phyloP scores from a whole-genome alignment of 1,140 invertebrate species.

The Ephestia elutella region DNA sequence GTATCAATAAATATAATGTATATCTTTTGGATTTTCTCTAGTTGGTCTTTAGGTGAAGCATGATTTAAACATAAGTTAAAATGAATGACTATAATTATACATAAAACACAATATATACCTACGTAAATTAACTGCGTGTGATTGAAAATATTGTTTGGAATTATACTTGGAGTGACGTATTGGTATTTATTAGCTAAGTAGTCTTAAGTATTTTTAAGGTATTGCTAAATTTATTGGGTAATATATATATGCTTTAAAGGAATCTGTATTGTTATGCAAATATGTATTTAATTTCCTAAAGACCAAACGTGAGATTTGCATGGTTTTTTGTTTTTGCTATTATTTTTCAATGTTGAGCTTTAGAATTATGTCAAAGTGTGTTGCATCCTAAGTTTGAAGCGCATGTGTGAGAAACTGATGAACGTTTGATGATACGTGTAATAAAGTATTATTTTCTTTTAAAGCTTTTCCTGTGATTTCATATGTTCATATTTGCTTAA shows the following conservation, averaged over 20 bases:
- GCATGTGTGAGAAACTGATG: slow-evolving; percentile 70
- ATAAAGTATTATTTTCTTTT: slow-evolving; percentile 36
- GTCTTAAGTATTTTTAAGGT: slow-evolving; percentile 53
- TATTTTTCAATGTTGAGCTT: slow-evolving; percentile 46
- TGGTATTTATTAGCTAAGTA: slow-evolving; percentile 32
- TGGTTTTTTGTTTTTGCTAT: slow-evolving; percentile 57
- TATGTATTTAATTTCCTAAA: slow-evolving; percentile 65
- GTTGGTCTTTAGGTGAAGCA: slow-evolving; percentile 69
- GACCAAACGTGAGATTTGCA: slow-evolving; percentile 72
- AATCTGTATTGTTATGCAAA: slow-evolving; percentile 35
- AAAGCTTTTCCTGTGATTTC: slow-evolving; percentile 69
- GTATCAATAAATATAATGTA: slow-evolving; percentile 17
- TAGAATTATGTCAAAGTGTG: slow-evolving; percentile 24
- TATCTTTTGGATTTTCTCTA: slow-evolving; percentile 32
- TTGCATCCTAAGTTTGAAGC: slow-evolving; percentile 49
- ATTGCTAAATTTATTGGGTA: slow-evolving; percentile 73
- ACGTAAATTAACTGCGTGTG: slow-evolving; percentile 8
- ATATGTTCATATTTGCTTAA: slow-evolving; percentile 70
- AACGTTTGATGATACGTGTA: slow-evolving; percentile 26
- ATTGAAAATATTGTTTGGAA: slow-evolving; percentile 12
- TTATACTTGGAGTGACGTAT: slow-evolving; percentile 48
- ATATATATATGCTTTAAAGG: slow-evolving; percentile 42
- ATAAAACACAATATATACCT: background rate
- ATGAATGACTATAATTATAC: background rate
- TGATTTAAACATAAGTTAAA: slow-evolving; percentile 27